Conservation (phyloP, 2,113 vertebrate species). For the Oenanthe oenanthe region DNA sequence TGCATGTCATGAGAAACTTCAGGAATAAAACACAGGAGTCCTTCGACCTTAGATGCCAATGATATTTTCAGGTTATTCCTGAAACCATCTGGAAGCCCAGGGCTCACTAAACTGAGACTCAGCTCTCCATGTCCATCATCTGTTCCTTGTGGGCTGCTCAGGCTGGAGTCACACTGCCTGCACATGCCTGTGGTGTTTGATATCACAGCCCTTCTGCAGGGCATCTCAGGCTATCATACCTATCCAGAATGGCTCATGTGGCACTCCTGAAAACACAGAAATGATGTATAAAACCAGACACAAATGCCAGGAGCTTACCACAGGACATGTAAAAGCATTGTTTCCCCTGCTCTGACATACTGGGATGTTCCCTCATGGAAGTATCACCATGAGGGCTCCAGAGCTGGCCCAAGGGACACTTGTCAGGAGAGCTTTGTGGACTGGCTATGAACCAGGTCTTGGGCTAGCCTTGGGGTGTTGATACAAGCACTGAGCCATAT, state of each 20-base stretch:
- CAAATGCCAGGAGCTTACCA: background rate
- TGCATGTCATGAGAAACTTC: background rate
- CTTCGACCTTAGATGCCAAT: background rate
- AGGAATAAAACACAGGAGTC: background rate
- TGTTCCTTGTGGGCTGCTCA: background rate
- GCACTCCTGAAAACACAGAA: background rate
- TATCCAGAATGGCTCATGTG: background rate
- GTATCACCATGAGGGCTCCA: background rate
- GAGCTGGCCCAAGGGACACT: background rate
- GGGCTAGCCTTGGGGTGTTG: background rate
- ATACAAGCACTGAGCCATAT: background rate
- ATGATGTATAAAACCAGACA: background rate
- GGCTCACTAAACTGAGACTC: background rate
- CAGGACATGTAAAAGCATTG: fast-evolving
- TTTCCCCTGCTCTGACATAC: background rate
- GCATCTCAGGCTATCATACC: background rate
- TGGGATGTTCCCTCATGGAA: background rate
- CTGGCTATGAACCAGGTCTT: background rate
- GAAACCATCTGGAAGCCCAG: background rate
- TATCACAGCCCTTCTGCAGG: background rate
- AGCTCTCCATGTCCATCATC: background rate
- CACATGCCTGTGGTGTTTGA: background rate
- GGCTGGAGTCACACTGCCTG: background rate
- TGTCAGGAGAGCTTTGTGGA: background rate
- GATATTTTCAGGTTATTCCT: background rate